Evolutionary conservation across 1,140 invertebrate genomes (phyloP).

Genomic region (Mesaphorura yosii): DNA sequence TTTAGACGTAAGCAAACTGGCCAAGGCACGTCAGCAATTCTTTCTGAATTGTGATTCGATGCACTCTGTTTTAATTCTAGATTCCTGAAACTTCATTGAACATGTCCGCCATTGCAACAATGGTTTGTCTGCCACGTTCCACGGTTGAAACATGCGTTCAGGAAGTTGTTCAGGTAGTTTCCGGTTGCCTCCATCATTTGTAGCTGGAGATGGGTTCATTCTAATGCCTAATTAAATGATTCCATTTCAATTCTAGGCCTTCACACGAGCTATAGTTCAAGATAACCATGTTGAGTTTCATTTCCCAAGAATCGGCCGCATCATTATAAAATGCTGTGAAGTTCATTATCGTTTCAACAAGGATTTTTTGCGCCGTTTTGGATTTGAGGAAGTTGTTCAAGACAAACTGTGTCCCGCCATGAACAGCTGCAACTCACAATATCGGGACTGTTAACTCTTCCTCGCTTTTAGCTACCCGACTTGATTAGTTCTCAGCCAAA

Average conservation of each 20-base stretch:
- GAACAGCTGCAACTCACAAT: no score
- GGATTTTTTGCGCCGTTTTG: constrained; percentile 11
- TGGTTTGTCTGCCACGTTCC: constrained; percentile 4
- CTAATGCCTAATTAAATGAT: no score
- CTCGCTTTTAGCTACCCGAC: no score
- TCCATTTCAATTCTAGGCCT: not conserved
- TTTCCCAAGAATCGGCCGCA: constrained; percentile 7
- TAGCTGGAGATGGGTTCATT: no score
- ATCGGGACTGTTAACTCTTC: no score
- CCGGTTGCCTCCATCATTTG: not conserved
- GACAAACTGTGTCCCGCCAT: no score
- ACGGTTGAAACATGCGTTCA: constrained; percentile 19
- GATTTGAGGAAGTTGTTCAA: constrained; percentile 15
- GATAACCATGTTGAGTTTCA: constrained; percentile 6
- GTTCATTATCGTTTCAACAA: constrained; percentile 11
- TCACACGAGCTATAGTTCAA: constrained; percentile 7
- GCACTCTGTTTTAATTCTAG: constrained; percentile 1
- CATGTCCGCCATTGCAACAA: constrained; percentile 10
- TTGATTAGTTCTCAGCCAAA: no score
- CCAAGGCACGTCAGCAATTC: not conserved
- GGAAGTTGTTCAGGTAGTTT: constrained; percentile 27
- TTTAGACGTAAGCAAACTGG: constrained; percentile 16
- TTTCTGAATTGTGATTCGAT: not conserved
- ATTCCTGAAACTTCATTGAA: constrained; percentile 15
- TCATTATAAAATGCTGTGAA: constrained; percentile 12